phyloP scores from a whole-genome alignment of 2,888 invertebrate species.

The Pyrrhosoma nymphula region DNA sequence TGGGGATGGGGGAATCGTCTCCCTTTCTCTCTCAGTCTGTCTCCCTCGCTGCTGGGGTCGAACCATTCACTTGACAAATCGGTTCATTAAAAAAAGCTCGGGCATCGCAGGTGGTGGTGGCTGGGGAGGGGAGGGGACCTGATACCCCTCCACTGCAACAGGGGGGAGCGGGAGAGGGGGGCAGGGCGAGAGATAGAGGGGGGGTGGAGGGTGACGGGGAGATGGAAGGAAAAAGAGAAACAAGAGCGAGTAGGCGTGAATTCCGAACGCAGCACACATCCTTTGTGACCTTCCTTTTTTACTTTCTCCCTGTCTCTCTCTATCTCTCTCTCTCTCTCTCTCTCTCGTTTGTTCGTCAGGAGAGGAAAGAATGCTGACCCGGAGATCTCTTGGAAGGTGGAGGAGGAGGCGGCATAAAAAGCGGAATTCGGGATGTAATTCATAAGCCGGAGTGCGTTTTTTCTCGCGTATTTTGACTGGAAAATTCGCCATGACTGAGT shows the following conservation, averaged over 20 bases:
- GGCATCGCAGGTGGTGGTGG: slow-evolving; percentile 50
- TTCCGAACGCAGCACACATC: not conserved
- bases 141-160: no score
- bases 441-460: not conserved
- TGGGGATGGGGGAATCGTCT: no score
- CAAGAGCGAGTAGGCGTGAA: not conserved
- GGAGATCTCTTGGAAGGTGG: not conserved
- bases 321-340: no score
- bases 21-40: no score
- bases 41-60: not conserved
- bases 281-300: no score
- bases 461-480: slow-evolving; percentile 9
- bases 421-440: slow-evolving; percentile 13
- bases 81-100: slow-evolving; percentile 25
- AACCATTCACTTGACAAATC: slow-evolving; percentile 48
- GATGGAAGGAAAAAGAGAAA: not conserved
- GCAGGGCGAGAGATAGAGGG: no score
- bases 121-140: no score
- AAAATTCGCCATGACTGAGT: slow-evolving; percentile 18
- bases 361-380: not conserved
- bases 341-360: no score
- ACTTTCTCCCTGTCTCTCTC: no score
- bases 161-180: no score
- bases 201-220: no score
- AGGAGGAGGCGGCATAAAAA: not conserved